Evolutionary conservation across 2,113 vertebrate species (phyloP).

Genomic region (Empidonax traillii): DNA sequence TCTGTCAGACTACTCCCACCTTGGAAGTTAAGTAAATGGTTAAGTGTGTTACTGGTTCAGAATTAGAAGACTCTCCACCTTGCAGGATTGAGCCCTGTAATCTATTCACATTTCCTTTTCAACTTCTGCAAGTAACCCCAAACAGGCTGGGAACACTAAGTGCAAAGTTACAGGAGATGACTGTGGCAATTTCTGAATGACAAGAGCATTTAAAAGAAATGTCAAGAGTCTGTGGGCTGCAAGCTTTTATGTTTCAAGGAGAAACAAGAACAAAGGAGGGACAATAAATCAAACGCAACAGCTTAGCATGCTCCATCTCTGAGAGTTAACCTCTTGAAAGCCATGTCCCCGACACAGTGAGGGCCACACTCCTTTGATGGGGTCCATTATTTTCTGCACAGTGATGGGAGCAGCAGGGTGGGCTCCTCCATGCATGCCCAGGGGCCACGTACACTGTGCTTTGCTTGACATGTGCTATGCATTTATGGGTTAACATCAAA

Average conservation of each 20-base stretch:
- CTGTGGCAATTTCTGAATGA: conserved; percentile 60
- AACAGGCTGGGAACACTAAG: conserved; percentile 4
- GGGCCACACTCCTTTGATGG: conserved; percentile 32
- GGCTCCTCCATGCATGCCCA: background rate
- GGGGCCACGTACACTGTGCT: background rate
- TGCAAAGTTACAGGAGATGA: conserved; percentile 29
- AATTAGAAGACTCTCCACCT: conserved; percentile 14
- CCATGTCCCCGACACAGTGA: background rate
- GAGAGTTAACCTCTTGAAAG: conserved; percentile 61
- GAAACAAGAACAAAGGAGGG: conserved; percentile 66
- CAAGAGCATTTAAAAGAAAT: conserved; percentile 67
- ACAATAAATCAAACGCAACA: conserved; percentile 64
- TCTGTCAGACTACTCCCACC: background rate
- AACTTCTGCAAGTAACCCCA: conserved; percentile 12
- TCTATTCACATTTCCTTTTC: conserved; percentile 27
- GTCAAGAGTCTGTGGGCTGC: conserved; percentile 61
- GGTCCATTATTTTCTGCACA: conserved; percentile 13
- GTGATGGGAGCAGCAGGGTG: conserved; percentile 4
- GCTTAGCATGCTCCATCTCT: conserved; percentile 37
- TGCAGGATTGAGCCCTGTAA: background rate
- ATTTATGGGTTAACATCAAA: conserved; percentile 64
- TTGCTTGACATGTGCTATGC: conserved; percentile 49
- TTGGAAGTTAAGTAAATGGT: conserved; percentile 7
- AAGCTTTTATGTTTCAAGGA: conserved; percentile 68
- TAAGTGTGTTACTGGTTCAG: background rate